Evolutionary conservation across 2,113 vertebrate species (phyloP), one percentile per base, ranked within the genome.

Genomic region (Elephantulus edwardii): DNA sequence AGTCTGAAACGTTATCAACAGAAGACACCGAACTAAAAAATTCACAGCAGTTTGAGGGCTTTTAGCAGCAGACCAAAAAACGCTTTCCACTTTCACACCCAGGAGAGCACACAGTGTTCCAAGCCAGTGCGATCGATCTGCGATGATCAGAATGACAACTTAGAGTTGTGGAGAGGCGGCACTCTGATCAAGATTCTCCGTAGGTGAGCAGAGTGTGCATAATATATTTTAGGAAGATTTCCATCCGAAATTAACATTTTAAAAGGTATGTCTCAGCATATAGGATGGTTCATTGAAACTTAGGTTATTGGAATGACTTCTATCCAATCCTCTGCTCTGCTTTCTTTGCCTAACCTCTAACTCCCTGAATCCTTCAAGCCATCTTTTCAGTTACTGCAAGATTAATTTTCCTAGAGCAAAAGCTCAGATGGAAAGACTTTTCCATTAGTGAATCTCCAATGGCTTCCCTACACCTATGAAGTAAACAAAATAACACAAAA

Each of bases 11-110:
- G 64, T 78, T 88, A 95, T 93, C 88, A 89, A 87, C 79, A 83
- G 88, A 89, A 86, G 66, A 90, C 89, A 96, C 64, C 91, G 90
- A 96, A 90, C 79, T 90, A 71, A 95, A 68, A 91, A 94, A 93
- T 72, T 91, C 91, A 88, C 83, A 93, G 90, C 75, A 62, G 48
- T 92, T 88, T 83, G 50, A 74, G 44, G 56, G 56, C 26, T 79
- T 82, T 90, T 86, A 76, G 42, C 78, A 90, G 66, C 66, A 40
- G 75, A 52, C 79, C 48, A 58, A 91, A 93, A n/a, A 66, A 22
- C 58, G 78, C 86, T 90, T 95, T 91, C 52, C 52, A 90, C 89
- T 62, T 88, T 60, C 79, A 83, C 90, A 52, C 91, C 71, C 80
- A 88, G 66, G 93, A 96, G 19, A 95, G 64, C 40, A 68, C 83